A percentile compares a stretch with the other conserved stretches of the same genome.
Evolutionary conservation across 2,888 invertebrate species (phyloP).

Genomic region (Aphidoletes aphidimyza): DNA sequence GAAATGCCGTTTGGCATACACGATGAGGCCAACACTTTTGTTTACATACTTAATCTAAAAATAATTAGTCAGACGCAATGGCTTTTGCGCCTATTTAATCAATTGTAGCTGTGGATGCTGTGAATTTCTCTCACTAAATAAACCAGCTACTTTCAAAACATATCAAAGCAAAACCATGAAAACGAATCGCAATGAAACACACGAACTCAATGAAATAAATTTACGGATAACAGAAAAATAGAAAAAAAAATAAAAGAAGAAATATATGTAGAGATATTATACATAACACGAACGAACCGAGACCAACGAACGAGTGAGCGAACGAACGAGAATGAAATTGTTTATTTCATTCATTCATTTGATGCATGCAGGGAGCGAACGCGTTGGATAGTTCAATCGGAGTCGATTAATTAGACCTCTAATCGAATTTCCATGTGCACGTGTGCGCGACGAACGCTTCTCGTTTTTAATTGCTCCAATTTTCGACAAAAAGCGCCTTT

Average conservation of each 20-base stretch:
- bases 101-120: not conserved
- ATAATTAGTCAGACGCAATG: constrained; percentile 45
- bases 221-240: no score
- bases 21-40: constrained; percentile 15
- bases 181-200: no score
- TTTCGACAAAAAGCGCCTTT: not conserved
- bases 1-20: not conserved
- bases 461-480: constrained; percentile 27
- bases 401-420: constrained; percentile 43
- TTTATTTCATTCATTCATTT: not conserved
- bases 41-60: constrained; percentile 50
- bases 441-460: not conserved
- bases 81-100: constrained; percentile 23
- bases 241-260: no score
- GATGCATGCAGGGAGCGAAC: not conserved
- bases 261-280: no score
- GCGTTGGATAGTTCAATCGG: constrained; percentile 26
- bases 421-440: constrained; percentile 34
- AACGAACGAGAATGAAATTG: not conserved
- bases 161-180: not conserved
- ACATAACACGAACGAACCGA: no score
- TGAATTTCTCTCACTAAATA: constrained; percentile 28
- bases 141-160: not conserved
- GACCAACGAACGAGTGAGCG: not conserved
- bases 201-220: not conserved